Percentiles rank a stretch among this genome's conserved stretches.
Evolutionary conservation across 2,113 vertebrate genomes (phyloP).

Genomic region (Hymenochirus boettgeri): DNA sequence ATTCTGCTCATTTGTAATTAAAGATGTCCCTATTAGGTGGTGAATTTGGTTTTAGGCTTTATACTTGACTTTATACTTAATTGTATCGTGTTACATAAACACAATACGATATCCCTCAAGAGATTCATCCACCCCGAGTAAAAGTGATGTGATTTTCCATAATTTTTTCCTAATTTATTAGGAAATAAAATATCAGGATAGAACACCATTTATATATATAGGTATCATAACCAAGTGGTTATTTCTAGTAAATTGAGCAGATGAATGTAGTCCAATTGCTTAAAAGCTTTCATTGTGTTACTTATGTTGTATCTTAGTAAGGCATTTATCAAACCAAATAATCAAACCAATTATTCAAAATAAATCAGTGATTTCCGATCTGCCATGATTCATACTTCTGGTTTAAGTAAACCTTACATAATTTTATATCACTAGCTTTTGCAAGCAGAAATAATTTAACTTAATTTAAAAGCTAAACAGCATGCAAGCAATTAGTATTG

Average conservation of each 20-base stretch:
- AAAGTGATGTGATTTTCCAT: too few relatives aligned
- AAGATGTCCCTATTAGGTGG: too few relatives aligned
- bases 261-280: background rate
- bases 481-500: conserved; percentile 37
- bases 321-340: background rate
- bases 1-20: too few relatives aligned
- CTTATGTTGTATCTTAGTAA: background rate
- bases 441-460: conserved; percentile 39
- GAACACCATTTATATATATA: too few relatives aligned
- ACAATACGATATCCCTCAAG: too few relatives aligned
- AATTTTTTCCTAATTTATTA: too few relatives aligned
- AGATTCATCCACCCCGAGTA: too few relatives aligned
- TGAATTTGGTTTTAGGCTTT: too few relatives aligned
- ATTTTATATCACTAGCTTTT: conserved; percentile 17
- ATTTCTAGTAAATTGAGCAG: background rate
- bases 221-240: too few relatives aligned
- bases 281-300: background rate
- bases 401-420: conserved; percentile 2
- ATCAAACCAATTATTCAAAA: conserved; percentile 1
- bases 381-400: conserved; percentile 18
- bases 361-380: background rate
- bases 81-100: too few relatives aligned
- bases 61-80: too few relatives aligned
- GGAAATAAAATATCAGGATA: too few relatives aligned
- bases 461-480: conserved; percentile 38